These are phyloP conservation scores for Fregetta grallaria DNA, from an alignment of 2,113 vertebrate species.

Conservation along the genomic window DNA sequence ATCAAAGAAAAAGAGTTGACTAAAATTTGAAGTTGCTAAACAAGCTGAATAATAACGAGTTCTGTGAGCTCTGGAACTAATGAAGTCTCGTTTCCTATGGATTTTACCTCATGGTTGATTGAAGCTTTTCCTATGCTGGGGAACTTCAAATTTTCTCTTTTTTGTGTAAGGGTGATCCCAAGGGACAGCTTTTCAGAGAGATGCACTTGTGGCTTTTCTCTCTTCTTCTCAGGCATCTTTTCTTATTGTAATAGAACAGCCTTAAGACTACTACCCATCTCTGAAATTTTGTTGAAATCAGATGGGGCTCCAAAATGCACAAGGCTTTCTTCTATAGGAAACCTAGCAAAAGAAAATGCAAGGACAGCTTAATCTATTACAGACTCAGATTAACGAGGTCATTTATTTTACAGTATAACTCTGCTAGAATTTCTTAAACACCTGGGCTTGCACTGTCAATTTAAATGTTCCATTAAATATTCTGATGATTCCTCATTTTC, in stretches of 20 bases:
- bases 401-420: background rate
- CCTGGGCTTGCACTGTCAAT: background rate
- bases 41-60: constrained; percentile 14
- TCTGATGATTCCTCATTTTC: constrained; percentile 11
- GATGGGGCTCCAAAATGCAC: background rate
- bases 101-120: constrained; percentile 6
- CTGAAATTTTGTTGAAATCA: background rate
- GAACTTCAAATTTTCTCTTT: background rate
- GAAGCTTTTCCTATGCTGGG: background rate
- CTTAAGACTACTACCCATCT: background rate
- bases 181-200: background rate
- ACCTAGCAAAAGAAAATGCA: background rate
- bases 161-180: background rate
- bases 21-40: constrained; percentile 25
- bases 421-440: background rate
- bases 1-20: background rate
- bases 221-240: background rate
- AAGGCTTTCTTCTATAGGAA: background rate
- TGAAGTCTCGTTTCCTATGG: background rate
- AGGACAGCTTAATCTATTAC: background rate
- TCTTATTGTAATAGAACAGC: background rate
- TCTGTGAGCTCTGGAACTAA: background rate
- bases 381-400: background rate
- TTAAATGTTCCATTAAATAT: constrained; percentile 1
- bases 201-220: background rate